Conservation (phyloP, 2,113 vertebrate genomes). For the Polypterus bichir region DNA sequence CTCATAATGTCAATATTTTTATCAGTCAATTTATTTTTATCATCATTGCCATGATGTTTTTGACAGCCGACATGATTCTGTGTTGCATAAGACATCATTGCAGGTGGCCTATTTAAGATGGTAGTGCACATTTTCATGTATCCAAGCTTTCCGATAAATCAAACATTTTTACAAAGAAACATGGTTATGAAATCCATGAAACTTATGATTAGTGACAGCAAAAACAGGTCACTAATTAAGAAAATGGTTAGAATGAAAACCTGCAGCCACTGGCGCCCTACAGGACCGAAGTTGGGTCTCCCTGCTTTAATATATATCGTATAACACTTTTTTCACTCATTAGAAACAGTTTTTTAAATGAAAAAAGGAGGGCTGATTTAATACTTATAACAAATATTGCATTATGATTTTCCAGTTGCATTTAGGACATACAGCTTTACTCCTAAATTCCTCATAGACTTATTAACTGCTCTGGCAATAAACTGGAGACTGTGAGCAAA, state of each 20-base stretch:
- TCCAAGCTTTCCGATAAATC: no score
- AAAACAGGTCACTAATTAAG: no score
- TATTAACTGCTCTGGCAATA: constrained; percentile 22
- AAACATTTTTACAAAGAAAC: no score
- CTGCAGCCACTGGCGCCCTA: neutral
- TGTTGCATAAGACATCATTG: no score
- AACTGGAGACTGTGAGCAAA: constrained; percentile 13
- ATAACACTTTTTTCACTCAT: neutral
- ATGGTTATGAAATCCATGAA: no score
- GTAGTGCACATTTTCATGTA: no score
- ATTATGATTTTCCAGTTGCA: neutral
- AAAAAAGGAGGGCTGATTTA: neutral
- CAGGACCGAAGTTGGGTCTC: neutral
- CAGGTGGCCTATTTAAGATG: no score
- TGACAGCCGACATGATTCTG: no score
- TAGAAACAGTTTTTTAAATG: neutral
- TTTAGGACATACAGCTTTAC: constrained; percentile 5
- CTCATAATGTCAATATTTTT: no score
- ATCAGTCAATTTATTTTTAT: no score
- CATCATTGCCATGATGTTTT: no score
- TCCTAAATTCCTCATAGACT: constrained; percentile 31
- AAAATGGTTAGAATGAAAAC: neutral
- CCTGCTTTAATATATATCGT: neutral
- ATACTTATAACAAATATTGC: neutral
- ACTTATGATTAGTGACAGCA: no score